A percentile compares a stretch with the other conserved stretches of the same genome.
Conservation (phyloP, 1,140 invertebrate genomes). For the Drosophila novamexicana region DNA sequence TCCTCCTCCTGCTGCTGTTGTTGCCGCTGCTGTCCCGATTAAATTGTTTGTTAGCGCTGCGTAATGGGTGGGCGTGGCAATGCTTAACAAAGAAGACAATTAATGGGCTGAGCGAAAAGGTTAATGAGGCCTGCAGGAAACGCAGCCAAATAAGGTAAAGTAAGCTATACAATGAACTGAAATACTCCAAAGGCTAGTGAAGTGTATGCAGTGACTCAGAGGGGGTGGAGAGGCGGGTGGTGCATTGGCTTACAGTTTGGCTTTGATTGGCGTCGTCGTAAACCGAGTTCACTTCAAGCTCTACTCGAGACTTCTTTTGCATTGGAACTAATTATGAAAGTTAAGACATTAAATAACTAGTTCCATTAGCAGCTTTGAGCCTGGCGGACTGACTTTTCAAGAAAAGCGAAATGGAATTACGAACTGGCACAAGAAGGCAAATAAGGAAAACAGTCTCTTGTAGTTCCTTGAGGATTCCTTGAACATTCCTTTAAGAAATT, state of each 20-base stretch:
- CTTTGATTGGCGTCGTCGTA: conserved; percentile 19
- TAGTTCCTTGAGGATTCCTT: neutral
- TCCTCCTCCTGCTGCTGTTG: neutral
- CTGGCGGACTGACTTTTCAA: neutral
- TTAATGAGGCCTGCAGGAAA: conserved; percentile 75
- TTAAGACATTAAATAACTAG: conserved; percentile 8
- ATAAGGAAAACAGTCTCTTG: neutral
- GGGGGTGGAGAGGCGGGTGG: neutral
- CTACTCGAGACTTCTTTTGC: conserved; percentile 7
- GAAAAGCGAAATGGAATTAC: neutral
- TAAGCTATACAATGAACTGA: conserved; percentile 15
- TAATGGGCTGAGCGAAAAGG: conserved; percentile 60
- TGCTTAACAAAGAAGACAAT: conserved; percentile 63
- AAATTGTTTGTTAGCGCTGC: conserved; percentile 59
- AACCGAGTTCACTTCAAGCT: neutral
- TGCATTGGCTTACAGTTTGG: conserved; percentile 4
- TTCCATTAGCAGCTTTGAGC: conserved; percentile 4
- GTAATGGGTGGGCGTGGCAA: conserved; percentile 39
- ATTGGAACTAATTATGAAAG: conserved; percentile 21
- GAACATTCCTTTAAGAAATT: too few species aligned
- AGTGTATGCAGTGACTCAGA: neutral
- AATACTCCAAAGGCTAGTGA: neutral
- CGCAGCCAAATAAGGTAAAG: conserved; percentile 32
- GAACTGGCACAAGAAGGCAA: neutral
- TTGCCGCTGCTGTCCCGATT: conserved; percentile 25